phyloP scores from a whole-genome alignment of 1,140 invertebrate genomes.

The Euwallacea similis region DNA sequence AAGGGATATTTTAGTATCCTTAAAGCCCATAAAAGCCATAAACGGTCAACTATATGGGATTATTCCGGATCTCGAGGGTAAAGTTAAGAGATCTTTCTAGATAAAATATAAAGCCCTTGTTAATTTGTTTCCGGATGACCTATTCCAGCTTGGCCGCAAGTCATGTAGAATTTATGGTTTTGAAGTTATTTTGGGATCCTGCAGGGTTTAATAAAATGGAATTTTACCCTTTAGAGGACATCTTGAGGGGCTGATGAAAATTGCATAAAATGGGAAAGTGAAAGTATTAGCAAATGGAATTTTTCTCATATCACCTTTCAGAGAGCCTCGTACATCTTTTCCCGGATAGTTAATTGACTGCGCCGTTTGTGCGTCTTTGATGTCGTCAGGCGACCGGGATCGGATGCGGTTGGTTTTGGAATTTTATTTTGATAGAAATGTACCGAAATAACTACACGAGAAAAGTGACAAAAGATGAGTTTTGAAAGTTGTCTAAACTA shows the following conservation, averaged over 20 bases:
- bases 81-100: conserved; percentile 20
- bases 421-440: conserved; percentile 7
- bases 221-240: no score
- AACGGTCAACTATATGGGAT: conserved; percentile 18
- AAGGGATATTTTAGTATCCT: not conserved
- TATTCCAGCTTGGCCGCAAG: conserved; percentile 17
- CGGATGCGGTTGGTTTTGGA: not conserved
- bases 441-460: no score
- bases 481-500: no score
- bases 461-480: no score
- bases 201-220: no score
- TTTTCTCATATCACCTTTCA: no score
- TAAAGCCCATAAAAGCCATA: not conserved
- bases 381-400: not conserved
- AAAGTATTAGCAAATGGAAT: no score
- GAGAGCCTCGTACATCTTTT: not conserved
- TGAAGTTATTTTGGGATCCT: not conserved
- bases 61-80: conserved; percentile 8
- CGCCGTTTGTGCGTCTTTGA: conserved; percentile 6
- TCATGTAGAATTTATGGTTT: conserved; percentile 20
- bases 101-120: conserved; percentile 22
- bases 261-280: no score
- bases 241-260: no score
- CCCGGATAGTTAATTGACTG: conserved; percentile 10
- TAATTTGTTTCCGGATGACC: conserved; percentile 23